Evolutionary conservation across 1,140 invertebrate species (phyloP), one percentile per base, ranked within the genome.

Genomic region (Oppia nitens): DNA sequence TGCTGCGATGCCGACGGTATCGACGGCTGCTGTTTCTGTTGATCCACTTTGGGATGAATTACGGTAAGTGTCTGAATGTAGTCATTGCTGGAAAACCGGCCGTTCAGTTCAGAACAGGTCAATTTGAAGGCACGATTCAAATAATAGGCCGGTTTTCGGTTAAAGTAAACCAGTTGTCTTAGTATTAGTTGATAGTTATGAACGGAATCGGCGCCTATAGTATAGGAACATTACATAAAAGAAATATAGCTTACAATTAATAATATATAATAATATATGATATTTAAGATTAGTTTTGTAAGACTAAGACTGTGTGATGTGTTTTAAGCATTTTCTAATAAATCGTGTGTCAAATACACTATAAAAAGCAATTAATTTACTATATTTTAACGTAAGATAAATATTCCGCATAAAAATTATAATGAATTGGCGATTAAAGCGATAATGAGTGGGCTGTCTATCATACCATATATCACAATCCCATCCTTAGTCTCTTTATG

Each of bases 121-220:
- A 97, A 74, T 68, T 93, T 91, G 74, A 97, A 95, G 0, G 90
- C 88, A 60, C 87, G 80, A 72, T 93, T 93, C 47, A 96, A 74
- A 70, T 93, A 92, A 70, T 91, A 91, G 2, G 89, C 88, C 6
- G 90, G 87, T 67, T 93, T 91, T 63, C 84, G 83, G 71, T 93
- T 94, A 64, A 85, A 87, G 74, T 96, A 97, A 59, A 86, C 81
- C 49, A 96, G 84, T 63, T 89, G 60, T 12, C 62, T 53, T 26
- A 65, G 50, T 54, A 64, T 80, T 70, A 84, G 79, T 69, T 88
- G 81, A 68, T 92, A 93, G 69, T 87, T 87, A 66, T 80, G 80
- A 2, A 88, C 81, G 57, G 82, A 83, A 68, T 91, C 87, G 0
- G 85, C 84, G 26, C 88, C 74, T 74, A 60, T 25, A n/a, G n/a